Evolutionary conservation across 2,888 invertebrate species (phyloP), one percentile per base, ranked within the genome.

Genomic region (Protonemura montana): DNA sequence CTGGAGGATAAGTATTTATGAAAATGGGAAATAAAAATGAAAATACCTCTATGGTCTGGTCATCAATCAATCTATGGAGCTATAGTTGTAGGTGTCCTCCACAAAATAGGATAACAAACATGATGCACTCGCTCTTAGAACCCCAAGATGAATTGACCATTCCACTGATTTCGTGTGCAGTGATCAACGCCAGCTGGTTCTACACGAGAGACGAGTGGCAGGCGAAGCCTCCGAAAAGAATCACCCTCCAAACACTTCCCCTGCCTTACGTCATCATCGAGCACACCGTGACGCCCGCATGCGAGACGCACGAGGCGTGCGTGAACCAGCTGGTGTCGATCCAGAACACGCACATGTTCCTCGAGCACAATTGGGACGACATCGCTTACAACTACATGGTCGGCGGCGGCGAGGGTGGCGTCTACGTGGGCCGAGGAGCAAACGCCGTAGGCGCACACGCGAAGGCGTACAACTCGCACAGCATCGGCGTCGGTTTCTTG

Each of bases 361-460:
- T 82, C 82, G 26, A 28, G 6, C 89, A 88, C 85, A 88, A 89
- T 85, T 88, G 88, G 88, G 87, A 86, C 42, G 89, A 89, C 80
- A 89, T 89, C 80, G 89, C 88, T 3, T 90, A 90, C 87, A 87
- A 86, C 86, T 91, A 89, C 87, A 87, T 91, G 27, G 89, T 91
- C 29, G 90, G 90, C 0, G 90, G 90, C 29, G 41, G 41, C 27
- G 90, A 91, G 85, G 90, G 91, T 0, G 85, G 88, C 3, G 90
- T 90, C 5, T 91, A 90, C 87, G 89, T 89, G 80, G 91, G 89
- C 0, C 88, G 90, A n/a, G 90, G 90, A n/a, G 90, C 90, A 90
- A 88, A 89, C 84, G 84, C 88, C 29, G 89, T 90, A 0, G 91
- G 91, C 0, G 89, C 90, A 5, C 91, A 91, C 86, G 90, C 90